Conservation (phyloP, 1,140 invertebrate genomes). For the Phymorhynchus buccinoides region DNA sequence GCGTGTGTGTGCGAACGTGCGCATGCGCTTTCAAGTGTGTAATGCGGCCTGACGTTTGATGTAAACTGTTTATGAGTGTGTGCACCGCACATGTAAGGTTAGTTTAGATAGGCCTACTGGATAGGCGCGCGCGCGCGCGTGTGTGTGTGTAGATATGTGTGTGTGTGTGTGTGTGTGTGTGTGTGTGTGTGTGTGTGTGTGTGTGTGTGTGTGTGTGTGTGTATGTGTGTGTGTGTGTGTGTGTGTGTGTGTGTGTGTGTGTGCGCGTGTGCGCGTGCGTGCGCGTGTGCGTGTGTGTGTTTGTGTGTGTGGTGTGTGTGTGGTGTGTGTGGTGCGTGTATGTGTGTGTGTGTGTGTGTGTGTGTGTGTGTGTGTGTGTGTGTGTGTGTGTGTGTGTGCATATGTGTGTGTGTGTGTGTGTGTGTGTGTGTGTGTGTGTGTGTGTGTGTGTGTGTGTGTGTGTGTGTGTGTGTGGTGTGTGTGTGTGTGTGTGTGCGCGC, state of each 20-base stretch:
- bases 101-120: too few relatives aligned
- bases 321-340: constrained; percentile 9
- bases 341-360: constrained; percentile 13
- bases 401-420: background rate
- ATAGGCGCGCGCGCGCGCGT: too few relatives aligned
- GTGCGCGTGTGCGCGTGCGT: constrained; percentile 1
- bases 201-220: background rate
- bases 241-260: constrained; percentile 3
- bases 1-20: too few relatives aligned
- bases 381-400: background rate
- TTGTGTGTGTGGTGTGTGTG: background rate
- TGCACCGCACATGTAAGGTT: too few relatives aligned
- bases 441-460: background rate
- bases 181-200: constrained; percentile 7
- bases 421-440: background rate
- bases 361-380: background rate
- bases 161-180: too few relatives aligned
- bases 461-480: background rate
- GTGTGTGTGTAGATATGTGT: too few relatives aligned
- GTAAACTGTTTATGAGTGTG: too few relatives aligned
- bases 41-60: too few relatives aligned
- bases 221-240: background rate
- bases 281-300: background rate
- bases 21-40: too few relatives aligned
- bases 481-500: background rate